Conservation (phyloP, 2,797 vertebrate species). For the Microctenopoma lineatum region DNA sequence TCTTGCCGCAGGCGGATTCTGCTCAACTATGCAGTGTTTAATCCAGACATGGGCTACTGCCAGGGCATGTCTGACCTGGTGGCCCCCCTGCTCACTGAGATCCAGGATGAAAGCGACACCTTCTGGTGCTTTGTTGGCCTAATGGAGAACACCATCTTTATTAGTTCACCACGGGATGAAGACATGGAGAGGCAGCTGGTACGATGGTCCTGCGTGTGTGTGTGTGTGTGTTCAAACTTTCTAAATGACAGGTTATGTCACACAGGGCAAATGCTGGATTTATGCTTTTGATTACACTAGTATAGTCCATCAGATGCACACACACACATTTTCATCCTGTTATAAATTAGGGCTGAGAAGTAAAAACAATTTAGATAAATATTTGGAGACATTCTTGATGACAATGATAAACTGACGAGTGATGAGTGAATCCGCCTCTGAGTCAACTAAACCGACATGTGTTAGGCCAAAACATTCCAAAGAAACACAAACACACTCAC, state of each 20-base stretch:
- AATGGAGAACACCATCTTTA: constrained; percentile 99
- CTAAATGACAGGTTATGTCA: not conserved
- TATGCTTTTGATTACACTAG: not conserved
- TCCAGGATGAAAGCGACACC: constrained; percentile 96
- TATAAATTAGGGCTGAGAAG: no score
- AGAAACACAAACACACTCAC: no score
- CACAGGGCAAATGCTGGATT: not conserved
- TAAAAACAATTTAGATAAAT: no score
- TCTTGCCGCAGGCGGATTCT: constrained; percentile 87
- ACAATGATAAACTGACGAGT: no score
- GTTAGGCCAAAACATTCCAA: no score
- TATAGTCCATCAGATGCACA: not conserved
- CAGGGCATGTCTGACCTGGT: constrained; percentile 99
- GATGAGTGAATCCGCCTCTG: no score
- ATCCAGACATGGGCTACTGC: constrained; percentile 93
- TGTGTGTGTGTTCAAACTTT: not conserved
- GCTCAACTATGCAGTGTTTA: constrained; percentile 96
- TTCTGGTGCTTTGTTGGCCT: constrained; percentile 99
- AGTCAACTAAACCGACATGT: no score
- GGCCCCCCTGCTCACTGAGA: constrained; percentile 95
- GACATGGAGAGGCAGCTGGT: constrained; percentile 99
- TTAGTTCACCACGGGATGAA: constrained; percentile 96
- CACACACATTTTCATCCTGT: no score
- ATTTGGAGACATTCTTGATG: no score
- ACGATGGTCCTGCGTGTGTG: constrained; percentile 31